Percentiles rank a stretch among this genome's conserved stretches.
Conservation (phyloP, 2,888 invertebrate species). For the Zeuzera pyrina region DNA sequence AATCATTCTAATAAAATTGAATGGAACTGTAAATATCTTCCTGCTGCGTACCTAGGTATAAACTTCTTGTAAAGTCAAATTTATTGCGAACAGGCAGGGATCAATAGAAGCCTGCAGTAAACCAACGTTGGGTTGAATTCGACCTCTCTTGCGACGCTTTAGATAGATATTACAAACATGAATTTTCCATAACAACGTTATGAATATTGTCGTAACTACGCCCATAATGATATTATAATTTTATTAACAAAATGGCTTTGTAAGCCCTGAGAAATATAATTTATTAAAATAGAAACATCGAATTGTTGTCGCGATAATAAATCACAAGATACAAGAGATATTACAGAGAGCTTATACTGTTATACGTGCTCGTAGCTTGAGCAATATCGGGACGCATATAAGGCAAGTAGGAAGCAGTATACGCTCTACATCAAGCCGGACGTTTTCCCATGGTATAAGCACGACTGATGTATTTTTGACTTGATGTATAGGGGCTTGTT, state of each 20-base stretch:
- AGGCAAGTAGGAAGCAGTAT: constrained; percentile 55
- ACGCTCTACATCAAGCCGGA: constrained; percentile 28
- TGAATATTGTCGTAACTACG: constrained; percentile 17
- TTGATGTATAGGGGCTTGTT: constrained; percentile 44
- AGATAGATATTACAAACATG: constrained; percentile 12
- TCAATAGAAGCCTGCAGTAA: constrained; percentile 18
- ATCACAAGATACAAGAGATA: constrained; percentile 17
- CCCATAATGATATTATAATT: constrained; percentile 21
- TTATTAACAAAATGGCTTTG: constrained; percentile 13
- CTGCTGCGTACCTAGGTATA: constrained; percentile 14
- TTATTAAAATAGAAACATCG: constrained; percentile 16
- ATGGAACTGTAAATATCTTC: constrained; percentile 23
- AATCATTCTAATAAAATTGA: constrained; percentile 25
- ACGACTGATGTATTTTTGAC: constrained; percentile 52
- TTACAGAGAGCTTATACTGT: constrained; percentile 19
- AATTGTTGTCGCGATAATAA: constrained; percentile 18
- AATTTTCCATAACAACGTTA: constrained; percentile 17
- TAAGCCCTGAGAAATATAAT: constrained; percentile 14
- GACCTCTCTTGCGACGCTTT: constrained; percentile 9
- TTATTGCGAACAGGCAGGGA: constrained; percentile 22
- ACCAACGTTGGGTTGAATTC: constrained; percentile 11
- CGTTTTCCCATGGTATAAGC: constrained; percentile 57
- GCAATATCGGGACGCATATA: constrained; percentile 46
- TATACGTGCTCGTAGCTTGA: constrained; percentile 11
- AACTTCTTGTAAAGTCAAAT: constrained; percentile 22